These are phyloP conservation scores for Callionymus lyra DNA, from an alignment of 2,113 vertebrate genomes.

Conservation along the genomic window DNA sequence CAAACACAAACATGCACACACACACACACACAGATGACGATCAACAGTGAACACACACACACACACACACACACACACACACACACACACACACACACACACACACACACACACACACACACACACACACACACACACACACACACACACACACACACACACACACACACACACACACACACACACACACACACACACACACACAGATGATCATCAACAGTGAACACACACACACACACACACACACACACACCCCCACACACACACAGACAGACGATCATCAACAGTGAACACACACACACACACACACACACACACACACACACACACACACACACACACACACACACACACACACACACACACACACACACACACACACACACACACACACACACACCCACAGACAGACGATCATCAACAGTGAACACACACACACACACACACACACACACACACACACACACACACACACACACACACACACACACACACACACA, in stretches of 20 bases:
- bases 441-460: conserved; percentile 5
- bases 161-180: not conserved
- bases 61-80: conserved; percentile 5
- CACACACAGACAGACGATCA: too few relatives aligned
- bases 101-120: conserved; percentile 6
- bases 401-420: too few relatives aligned
- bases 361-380: too few relatives aligned
- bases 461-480: not conserved
- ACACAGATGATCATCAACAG: too few relatives aligned
- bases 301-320: too few relatives aligned
- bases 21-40: not conserved
- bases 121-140: not conserved
- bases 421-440: not conserved
- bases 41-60: not conserved
- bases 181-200: too few relatives aligned
- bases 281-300: too few relatives aligned
- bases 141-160: conserved; percentile 1
- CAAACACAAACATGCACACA: conserved; percentile 3
- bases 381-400: too few relatives aligned
- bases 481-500: conserved; percentile 7
- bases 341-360: too few relatives aligned
- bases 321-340: too few relatives aligned
- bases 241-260: too few relatives aligned
- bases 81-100: not conserved
- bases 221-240: too few relatives aligned